A percentile compares a stretch with the other conserved stretches of the same genome.
Conservation (phyloP, 2,113 vertebrate genomes). For the Heteronetta atricapilla region DNA sequence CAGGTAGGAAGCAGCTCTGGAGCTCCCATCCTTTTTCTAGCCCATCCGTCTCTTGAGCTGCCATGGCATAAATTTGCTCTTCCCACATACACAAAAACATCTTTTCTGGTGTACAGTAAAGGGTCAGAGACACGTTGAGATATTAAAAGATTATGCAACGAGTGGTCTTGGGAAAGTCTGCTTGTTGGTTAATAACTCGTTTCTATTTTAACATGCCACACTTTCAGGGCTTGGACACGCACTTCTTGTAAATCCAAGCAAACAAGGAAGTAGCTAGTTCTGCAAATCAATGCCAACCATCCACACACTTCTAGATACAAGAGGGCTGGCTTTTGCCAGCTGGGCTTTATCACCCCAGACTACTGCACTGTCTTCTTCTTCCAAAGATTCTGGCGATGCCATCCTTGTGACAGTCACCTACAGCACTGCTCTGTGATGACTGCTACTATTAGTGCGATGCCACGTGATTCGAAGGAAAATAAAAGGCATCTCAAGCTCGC, state of each 20-base stretch:
- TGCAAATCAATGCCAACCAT: not conserved
- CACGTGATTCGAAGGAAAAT: not conserved
- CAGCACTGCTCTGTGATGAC: not conserved
- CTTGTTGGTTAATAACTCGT: not conserved
- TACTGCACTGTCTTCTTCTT: not conserved
- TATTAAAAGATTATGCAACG: not conserved
- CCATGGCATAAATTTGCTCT: not conserved
- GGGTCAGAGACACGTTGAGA: not conserved
- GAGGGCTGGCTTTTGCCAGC: not conserved
- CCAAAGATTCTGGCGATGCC: not conserved
- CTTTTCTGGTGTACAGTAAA: not conserved
- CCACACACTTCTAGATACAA: not conserved
- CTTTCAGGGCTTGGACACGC: not conserved
- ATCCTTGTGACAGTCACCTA: not conserved
- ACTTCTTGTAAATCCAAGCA: not conserved
- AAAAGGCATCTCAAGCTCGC: not conserved
- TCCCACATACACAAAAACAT: not conserved
- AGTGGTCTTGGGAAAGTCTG: not conserved
- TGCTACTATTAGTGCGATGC: not conserved
- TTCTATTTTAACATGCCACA: not conserved
- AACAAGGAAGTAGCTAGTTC: not conserved
- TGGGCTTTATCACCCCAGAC: not conserved
- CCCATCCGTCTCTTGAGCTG: not conserved
- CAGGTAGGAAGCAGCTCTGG: not conserved
- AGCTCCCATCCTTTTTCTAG: not conserved